These are phyloP conservation scores for Drosophila ercepeae DNA, from an alignment of 1,140 invertebrate genomes.

Conservation along the genomic window DNA sequence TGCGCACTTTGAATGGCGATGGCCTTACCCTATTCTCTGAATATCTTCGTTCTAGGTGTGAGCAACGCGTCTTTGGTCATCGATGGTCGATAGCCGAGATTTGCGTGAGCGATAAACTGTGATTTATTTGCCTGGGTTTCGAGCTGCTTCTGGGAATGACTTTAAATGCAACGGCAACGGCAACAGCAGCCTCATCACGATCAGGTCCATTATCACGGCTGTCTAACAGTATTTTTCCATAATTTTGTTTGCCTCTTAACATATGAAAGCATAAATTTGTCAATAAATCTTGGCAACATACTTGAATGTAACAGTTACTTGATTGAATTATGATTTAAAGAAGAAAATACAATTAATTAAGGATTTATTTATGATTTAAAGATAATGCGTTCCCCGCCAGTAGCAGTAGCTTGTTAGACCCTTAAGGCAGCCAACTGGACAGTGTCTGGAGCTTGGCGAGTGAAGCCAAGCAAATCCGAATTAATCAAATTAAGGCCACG, in stretches of 20 bases:
- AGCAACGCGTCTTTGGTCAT: constrained; percentile 37
- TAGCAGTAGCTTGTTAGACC: constrained; percentile 12
- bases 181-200: neutral
- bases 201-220: constrained; percentile 1
- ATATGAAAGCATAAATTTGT: neutral
- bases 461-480: constrained; percentile 62
- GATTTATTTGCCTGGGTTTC: constrained; percentile 42
- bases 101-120: constrained; percentile 39
- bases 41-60: constrained; percentile 54
- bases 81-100: constrained; percentile 40
- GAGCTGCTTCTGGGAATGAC: constrained; percentile 19
- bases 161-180: neutral
- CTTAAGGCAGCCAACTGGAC: constrained; percentile 40
- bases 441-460: constrained; percentile 39
- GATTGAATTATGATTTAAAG: too few species aligned
- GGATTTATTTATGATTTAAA: too few species aligned
- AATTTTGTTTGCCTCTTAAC: neutral
- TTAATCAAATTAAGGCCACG: constrained; percentile 81
- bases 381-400: too few species aligned
- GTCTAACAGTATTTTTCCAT: constrained; percentile 6
- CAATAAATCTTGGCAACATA: neutral
- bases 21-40: constrained; percentile 55
- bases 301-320: neutral
- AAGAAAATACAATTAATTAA: too few species aligned
- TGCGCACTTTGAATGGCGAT: constrained; percentile 36